Evolutionary conservation across 2,888 invertebrate species (phyloP).

Genomic region (Perithous albicinctus): DNA sequence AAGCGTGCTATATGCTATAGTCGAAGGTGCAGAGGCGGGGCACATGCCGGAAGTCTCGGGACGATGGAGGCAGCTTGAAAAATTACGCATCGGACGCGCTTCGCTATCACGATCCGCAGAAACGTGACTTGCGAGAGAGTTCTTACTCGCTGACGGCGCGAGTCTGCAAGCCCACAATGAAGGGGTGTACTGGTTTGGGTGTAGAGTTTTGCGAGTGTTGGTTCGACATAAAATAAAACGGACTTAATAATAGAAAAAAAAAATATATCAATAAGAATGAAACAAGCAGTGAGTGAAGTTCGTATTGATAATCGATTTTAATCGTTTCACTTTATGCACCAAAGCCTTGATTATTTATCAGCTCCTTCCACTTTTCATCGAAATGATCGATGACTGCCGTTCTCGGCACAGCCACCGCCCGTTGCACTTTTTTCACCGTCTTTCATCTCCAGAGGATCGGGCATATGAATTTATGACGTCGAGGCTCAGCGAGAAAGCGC

Average conservation of each 20-base stretch:
- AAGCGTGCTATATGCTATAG: slow-evolving; percentile 56
- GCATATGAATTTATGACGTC: slow-evolving; percentile 53
- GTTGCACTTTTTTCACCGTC: slow-evolving; percentile 4
- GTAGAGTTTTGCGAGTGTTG: background rate
- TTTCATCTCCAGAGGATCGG: slow-evolving; percentile 30
- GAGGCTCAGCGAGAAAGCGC: slow-evolving; percentile 53
- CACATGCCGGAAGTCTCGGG: slow-evolving; percentile 67
- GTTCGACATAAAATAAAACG: slow-evolving; percentile 23
- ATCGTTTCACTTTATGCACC: slow-evolving; percentile 19
- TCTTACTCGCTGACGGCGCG: slow-evolving; percentile 60
- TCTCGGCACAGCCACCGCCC: slow-evolving; percentile 49
- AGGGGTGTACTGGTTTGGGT: background rate
- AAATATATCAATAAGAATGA: slow-evolving; percentile 15
- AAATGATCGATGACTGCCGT: slow-evolving; percentile 63
- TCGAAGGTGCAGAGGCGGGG: slow-evolving; percentile 66
- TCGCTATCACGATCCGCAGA: slow-evolving; percentile 55
- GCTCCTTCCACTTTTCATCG: slow-evolving; percentile 45
- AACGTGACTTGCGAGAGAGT: slow-evolving; percentile 47
- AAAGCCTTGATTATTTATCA: slow-evolving; percentile 59
- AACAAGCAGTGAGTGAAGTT: background rate
- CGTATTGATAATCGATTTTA: slow-evolving; percentile 57
- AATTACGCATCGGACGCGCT: slow-evolving; percentile 60
- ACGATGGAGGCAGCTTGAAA: slow-evolving; percentile 64
- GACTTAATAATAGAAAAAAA: background rate
- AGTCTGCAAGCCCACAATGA: background rate